Evolutionary conservation across 2,888 invertebrate genomes (phyloP).

Genomic region (Acanthoscelides obtectus): DNA sequence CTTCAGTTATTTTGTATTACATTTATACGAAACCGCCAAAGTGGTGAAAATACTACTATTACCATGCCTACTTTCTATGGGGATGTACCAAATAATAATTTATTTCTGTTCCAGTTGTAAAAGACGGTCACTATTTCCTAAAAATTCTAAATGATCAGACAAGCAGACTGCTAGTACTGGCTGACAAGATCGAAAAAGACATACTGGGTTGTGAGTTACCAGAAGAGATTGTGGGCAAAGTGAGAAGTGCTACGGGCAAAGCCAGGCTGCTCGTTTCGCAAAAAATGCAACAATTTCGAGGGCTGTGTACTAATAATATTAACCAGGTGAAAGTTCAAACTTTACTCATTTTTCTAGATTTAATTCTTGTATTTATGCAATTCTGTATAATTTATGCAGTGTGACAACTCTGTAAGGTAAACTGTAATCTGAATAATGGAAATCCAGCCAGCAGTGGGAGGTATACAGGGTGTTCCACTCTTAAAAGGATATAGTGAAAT

Average conservation of each 20-base stretch:
- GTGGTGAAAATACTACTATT: too few species aligned
- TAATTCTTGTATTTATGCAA: too few species aligned
- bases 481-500: too few species aligned
- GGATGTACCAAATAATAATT: not conserved
- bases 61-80: too few species aligned
- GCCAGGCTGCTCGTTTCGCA: slow-evolving; percentile 83
- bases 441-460: too few species aligned
- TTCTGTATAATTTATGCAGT: too few species aligned
- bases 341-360: slow-evolving; percentile 7
- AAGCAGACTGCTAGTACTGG: slow-evolving; percentile 61
- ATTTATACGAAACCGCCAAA: too few species aligned
- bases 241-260: slow-evolving; percentile 87
- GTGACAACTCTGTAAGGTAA: too few species aligned
- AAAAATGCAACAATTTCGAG: slow-evolving; percentile 94
- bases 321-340: slow-evolving; percentile 35
- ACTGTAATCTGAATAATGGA: too few species aligned
- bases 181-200: slow-evolving; percentile 66
- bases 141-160: slow-evolving; percentile 70
- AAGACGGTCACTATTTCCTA: slow-evolving; percentile 76
- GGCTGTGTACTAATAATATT: slow-evolving; percentile 50
- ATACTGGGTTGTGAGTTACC: slow-evolving; percentile 57
- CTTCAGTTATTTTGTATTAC: too few species aligned
- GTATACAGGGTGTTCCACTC: too few species aligned
- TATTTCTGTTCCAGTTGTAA: slow-evolving; percentile 43
- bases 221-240: slow-evolving; percentile 77